Percentiles rank a stretch among this genome's conserved stretches.
Evolutionary conservation across 2,797 vertebrate species (phyloP).

Genomic region (Botia almorhae): DNA sequence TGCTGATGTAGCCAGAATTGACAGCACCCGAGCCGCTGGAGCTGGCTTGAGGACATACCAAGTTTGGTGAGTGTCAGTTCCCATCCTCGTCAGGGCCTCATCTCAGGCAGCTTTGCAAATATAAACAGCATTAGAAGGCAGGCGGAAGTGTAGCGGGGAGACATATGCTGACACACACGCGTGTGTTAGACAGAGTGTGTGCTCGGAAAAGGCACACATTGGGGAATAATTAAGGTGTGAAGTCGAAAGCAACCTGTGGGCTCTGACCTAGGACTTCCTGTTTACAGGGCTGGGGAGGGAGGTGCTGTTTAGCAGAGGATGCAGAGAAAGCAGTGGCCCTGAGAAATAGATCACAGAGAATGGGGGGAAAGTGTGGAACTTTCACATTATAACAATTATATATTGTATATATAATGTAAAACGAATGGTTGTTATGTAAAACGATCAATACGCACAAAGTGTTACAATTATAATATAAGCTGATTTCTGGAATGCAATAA

Average conservation of each 20-base stretch:
- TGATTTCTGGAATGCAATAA: neutral
- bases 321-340: slow-evolving; percentile 68
- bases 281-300: slow-evolving; percentile 58
- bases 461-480: neutral
- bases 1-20: slow-evolving; percentile 91
- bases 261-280: slow-evolving; percentile 71
- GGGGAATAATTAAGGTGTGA: slow-evolving; percentile 78
- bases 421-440: no score
- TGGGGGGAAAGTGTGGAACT: neutral
- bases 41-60: slow-evolving; percentile 93
- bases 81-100: slow-evolving; percentile 88
- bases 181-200: slow-evolving; percentile 55
- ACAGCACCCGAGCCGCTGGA: slow-evolving; percentile 89
- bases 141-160: slow-evolving; percentile 73
- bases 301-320: slow-evolving; percentile 67
- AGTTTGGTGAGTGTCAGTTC: slow-evolving; percentile 97
- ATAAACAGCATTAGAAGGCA: slow-evolving; percentile 80
- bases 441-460: neutral
- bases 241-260: slow-evolving; percentile 71
- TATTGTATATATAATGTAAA: no score
- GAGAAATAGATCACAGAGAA: neutral
- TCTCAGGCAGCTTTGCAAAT: slow-evolving; percentile 81
- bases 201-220: slow-evolving; percentile 21
- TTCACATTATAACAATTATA: neutral
- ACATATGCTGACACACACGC: slow-evolving; percentile 75